Evolutionary conservation across 1,140 invertebrate species (phyloP).

Genomic region (Drosophila sturtevanti): DNA sequence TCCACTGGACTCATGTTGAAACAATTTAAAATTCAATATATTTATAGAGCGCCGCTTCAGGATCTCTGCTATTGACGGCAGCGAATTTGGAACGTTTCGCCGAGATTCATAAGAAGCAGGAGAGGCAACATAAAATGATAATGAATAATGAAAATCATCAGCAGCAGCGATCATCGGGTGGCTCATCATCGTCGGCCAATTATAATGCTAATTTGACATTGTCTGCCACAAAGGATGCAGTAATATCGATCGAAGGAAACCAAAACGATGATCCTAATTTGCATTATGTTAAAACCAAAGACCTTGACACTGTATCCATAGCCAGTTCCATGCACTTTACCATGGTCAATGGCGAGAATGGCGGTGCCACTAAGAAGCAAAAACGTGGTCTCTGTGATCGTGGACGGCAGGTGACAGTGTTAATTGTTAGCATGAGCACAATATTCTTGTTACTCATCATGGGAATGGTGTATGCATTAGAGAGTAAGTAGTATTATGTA

Average conservation of each 20-base stretch:
- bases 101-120: conserved; percentile 85
- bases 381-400: conserved; percentile 86
- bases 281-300: conserved; percentile 82
- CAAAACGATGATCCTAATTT: conserved; percentile 67
- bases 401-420: conserved; percentile 89
- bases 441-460: conserved; percentile 90
- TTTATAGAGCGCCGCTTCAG: conserved; percentile 90
- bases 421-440: conserved; percentile 90
- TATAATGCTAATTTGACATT: conserved; percentile 72
- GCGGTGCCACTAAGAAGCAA: conserved; percentile 84
- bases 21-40: conserved; percentile 21
- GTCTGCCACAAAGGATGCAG: conserved; percentile 63
- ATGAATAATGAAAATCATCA: conserved; percentile 58
- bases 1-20: conserved; percentile 56
- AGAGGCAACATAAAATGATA: conserved; percentile 67
- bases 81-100: conserved; percentile 88
- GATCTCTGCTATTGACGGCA: conserved; percentile 89
- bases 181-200: conserved; percentile 47
- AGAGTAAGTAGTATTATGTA: conserved; percentile 88
- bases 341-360: conserved; percentile 89
- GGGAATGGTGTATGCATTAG: conserved; percentile 88
- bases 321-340: conserved; percentile 93
- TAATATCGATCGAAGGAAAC: conserved; percentile 62
- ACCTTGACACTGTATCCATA: conserved; percentile 87
- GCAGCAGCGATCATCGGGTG: conserved; percentile 70